Evolutionary conservation across 1,140 invertebrate species (phyloP).

Genomic region (Helicoverpa zea): DNA sequence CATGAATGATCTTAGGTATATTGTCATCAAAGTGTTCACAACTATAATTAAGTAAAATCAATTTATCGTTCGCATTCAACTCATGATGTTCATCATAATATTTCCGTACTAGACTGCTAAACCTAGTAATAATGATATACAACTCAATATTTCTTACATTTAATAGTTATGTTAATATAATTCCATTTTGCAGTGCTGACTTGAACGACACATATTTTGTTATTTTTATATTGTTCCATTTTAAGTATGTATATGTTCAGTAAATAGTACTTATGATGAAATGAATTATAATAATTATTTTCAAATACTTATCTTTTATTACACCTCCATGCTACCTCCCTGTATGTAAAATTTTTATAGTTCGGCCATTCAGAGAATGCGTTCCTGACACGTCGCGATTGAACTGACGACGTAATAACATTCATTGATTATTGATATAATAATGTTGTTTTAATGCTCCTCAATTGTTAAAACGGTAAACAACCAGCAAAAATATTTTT

Average conservation of each 20-base stretch:
- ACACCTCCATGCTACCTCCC: not conserved
- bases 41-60: constrained; percentile 35
- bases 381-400: too few species aligned
- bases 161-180: constrained; percentile 41
- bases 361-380: too few species aligned
- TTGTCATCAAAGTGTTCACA: constrained; percentile 43
- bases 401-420: too few species aligned
- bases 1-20: constrained; percentile 24
- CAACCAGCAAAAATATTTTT: too few species aligned
- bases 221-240: constrained; percentile 73
- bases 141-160: constrained; percentile 47
- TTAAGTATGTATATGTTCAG: constrained; percentile 70
- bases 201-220: constrained; percentile 62
- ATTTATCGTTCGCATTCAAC: constrained; percentile 19
- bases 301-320: constrained; percentile 62
- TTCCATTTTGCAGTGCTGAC: constrained; percentile 48
- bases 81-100: constrained; percentile 25
- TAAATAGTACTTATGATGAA: constrained; percentile 82
- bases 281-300: constrained; percentile 82
- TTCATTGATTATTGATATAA: too few species aligned
- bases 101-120: constrained; percentile 28
- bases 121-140: constrained; percentile 40
- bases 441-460: too few species aligned
- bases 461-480: too few species aligned
- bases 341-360: not conserved